These are phyloP conservation scores for Mionectes macconnelli DNA, from an alignment of 2,113 vertebrate genomes.

Conservation along the genomic window DNA sequence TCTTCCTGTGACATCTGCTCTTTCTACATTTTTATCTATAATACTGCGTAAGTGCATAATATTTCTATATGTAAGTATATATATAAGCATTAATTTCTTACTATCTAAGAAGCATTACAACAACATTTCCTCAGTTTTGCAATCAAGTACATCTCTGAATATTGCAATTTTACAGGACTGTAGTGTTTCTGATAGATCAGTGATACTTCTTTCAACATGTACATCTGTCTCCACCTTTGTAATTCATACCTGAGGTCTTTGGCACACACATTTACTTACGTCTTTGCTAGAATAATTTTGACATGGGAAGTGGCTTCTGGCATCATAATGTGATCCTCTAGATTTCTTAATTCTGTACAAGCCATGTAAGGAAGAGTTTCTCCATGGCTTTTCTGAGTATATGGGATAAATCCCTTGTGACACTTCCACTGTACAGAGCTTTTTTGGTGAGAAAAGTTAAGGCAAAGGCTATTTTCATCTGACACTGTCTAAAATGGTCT, in stretches of 20 bases:
- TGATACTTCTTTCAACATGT: background rate
- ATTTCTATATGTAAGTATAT: background rate
- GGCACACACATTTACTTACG: background rate
- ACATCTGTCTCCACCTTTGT: background rate
- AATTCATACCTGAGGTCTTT: background rate
- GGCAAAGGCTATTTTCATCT: background rate
- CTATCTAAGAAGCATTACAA: background rate
- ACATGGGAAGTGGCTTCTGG: background rate
- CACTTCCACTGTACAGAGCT: background rate
- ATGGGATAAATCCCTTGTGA: background rate
- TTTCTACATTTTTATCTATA: background rate
- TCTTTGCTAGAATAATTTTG: background rate
- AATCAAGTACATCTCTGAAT: background rate
- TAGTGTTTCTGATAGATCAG: background rate
- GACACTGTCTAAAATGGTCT: background rate
- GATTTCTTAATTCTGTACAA: background rate
- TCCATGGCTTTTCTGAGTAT: background rate
- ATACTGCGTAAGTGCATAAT: background rate
- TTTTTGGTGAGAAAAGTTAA: background rate
- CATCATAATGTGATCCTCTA: background rate
- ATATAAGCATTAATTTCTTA: background rate
- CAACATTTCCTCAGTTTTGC: background rate
- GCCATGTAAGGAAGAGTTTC: background rate
- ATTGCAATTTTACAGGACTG: background rate
- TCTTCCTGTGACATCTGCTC: background rate